Percentiles rank a stretch among this genome's conserved stretches.
Evolutionary conservation across 2,113 vertebrate genomes (phyloP).

Genomic region (Podarcis muralis): DNA sequence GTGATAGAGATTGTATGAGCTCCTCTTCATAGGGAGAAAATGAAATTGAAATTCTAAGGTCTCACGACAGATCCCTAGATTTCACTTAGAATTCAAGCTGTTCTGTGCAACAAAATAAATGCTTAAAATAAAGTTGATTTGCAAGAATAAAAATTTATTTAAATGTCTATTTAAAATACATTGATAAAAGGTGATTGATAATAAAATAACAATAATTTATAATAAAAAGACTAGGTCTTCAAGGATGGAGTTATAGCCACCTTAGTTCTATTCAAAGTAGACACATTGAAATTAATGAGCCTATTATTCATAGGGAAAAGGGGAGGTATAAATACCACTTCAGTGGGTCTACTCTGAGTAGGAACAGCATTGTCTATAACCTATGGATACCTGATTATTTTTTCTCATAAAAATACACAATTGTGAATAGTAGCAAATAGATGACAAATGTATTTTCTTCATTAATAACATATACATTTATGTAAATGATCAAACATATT

Average conservation of each 20-base stretch:
- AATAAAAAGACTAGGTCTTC: no score
- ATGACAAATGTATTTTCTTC: neutral
- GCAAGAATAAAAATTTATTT: neutral
- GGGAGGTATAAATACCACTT: no score
- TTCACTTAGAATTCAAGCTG: conserved; percentile 9
- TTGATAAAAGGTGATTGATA: neutral
- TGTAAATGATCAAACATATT: no score
- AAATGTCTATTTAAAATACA: neutral
- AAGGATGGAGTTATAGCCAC: no score
- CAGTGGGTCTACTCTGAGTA: no score
- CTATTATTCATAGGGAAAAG: no score
- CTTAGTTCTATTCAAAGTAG: no score
- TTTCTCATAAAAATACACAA: neutral
- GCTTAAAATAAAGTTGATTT: conserved; percentile 24
- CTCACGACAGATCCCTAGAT: neutral
- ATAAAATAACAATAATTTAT: no score
- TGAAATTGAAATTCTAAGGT: neutral
- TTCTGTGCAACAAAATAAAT: neutral
- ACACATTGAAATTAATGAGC: no score
- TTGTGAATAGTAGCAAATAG: neutral
- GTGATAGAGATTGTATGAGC: rapidly evolving
- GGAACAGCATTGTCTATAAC: no score
- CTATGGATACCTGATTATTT: neutral
- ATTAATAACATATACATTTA: no score
- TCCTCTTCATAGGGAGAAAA: neutral